Percentiles rank a stretch among this genome's conserved stretches.
Conservation (phyloP, 2,888 invertebrate species). For the Falcaria lacertinaria region DNA sequence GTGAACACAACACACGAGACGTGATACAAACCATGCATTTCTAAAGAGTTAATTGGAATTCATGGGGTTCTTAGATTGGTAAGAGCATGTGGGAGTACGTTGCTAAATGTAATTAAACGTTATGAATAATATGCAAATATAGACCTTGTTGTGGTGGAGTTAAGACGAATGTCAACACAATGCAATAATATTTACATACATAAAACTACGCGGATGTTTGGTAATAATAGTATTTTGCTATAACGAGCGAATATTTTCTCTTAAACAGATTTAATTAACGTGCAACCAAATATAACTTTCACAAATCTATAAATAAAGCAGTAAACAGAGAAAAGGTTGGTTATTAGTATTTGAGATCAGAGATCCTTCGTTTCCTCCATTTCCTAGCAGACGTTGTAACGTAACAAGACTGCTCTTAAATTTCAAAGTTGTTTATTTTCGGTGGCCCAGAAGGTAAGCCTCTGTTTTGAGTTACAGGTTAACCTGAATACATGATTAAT, state of each 20-base stretch:
- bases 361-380: neutral
- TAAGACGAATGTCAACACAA: slow-evolving; percentile 30
- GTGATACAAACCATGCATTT: slow-evolving; percentile 38
- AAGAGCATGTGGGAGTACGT: slow-evolving; percentile 36
- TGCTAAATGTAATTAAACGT: slow-evolving; percentile 38
- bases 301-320: too few relatives aligned
- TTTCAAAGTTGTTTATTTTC: neutral
- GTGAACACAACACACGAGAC: slow-evolving; percentile 25
- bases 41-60: slow-evolving; percentile 35
- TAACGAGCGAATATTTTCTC: neutral
- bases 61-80: slow-evolving; percentile 17
- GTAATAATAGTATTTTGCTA: neutral
- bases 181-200: slow-evolving; percentile 30
- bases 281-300: too few relatives aligned
- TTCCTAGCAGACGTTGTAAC: neutral
- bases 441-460: neutral
- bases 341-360: neutral
- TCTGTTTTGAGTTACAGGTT: neutral
- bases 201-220: slow-evolving; percentile 11
- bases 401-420: neutral
- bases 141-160: slow-evolving; percentile 25
- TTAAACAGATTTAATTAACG: too few relatives aligned
- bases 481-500: neutral
- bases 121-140: slow-evolving; percentile 36
- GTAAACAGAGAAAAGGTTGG: too few relatives aligned